phyloP scores from a whole-genome alignment of 2,797 vertebrate genomes.

The Neopelma chrysocephalum region DNA sequence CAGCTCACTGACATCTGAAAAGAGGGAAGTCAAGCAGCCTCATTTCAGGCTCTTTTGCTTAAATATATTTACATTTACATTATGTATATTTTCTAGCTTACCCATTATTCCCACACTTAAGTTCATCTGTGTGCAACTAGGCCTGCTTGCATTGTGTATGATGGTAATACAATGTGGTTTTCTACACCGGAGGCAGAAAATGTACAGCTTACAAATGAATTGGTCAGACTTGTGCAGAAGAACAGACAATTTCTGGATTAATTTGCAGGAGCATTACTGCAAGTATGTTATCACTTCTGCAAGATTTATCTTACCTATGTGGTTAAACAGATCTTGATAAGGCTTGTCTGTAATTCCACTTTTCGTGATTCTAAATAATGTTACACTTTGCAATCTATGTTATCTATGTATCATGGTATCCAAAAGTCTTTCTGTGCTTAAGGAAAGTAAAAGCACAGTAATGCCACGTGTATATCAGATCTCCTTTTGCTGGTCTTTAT shows the following conservation, averaged over 20 bases:
- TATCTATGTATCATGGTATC: fast-evolving
- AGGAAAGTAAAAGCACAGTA: neutral
- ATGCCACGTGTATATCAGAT: neutral
- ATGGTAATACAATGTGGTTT: neutral
- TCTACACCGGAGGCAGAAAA: neutral
- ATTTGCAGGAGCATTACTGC: neutral
- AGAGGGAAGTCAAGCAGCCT: neutral
- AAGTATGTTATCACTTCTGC: neutral
- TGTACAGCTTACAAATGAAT: neutral
- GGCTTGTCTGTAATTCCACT: neutral
- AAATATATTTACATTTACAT: neutral
- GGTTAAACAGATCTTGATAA: neutral
- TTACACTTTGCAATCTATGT: neutral
- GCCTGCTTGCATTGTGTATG: neutral
- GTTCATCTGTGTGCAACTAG: neutral
- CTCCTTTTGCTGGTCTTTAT: neutral
- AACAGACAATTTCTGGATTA: neutral
- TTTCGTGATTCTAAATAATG: neutral
- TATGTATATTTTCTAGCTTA: neutral
- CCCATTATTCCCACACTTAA: neutral
- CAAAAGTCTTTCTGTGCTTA: neutral
- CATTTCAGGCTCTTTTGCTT: neutral
- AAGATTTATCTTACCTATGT: neutral
- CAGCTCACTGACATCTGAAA: neutral
- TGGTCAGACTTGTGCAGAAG: neutral